Base-by-base conservation (phyloP, 2,888 invertebrate species). In the Macaria notata region DNA sequence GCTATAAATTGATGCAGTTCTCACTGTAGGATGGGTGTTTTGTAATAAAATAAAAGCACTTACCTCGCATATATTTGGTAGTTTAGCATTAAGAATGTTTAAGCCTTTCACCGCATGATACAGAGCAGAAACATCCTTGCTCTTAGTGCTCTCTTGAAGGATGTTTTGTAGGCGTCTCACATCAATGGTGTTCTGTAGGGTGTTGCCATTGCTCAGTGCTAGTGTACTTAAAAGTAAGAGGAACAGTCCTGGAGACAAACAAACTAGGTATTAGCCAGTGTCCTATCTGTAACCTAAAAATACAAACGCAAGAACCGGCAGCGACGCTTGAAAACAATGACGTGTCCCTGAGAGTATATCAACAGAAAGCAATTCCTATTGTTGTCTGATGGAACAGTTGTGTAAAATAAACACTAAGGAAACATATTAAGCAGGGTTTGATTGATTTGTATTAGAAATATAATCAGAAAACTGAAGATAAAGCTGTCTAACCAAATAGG, bases 101-200 rank as follows among this genome's bases (percentile, higher is more conserved):
- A 95, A 92, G 47, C 97, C 98, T 54, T 94, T 91, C 0, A 95
- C 92, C 3, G 96, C 94, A 88, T 95, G 95, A 78, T 96, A 95
- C 36, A 95, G 82, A 4, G 94, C 85, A 54, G 93, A 85, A 46
- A 95, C 74, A 77, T 96, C 96, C 66, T 92, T 92, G 55, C 92
- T 93, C 60, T 84, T 86, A 4, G 92, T 68, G 39, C 92, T 93
- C 5, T 91, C 90, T 62, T 88, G 78, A 3, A 92, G 74, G 51
- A 91, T 87, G 6, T 69, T 76, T 69, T 88, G 85, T 45, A 92
- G 69, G 5, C 85, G 75, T 49, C 84, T 81, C 9, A 86, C 67
- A 71, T 92, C 92, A 62, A 92, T 81, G 0, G 83, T 86, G 54
- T 79, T 81, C 72, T 86, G 88, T 30, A 91, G 74, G 31, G 82